These are phyloP conservation scores for Notechis scutatus DNA, from an alignment of 2,113 vertebrate genomes.

Conservation along the genomic window DNA sequence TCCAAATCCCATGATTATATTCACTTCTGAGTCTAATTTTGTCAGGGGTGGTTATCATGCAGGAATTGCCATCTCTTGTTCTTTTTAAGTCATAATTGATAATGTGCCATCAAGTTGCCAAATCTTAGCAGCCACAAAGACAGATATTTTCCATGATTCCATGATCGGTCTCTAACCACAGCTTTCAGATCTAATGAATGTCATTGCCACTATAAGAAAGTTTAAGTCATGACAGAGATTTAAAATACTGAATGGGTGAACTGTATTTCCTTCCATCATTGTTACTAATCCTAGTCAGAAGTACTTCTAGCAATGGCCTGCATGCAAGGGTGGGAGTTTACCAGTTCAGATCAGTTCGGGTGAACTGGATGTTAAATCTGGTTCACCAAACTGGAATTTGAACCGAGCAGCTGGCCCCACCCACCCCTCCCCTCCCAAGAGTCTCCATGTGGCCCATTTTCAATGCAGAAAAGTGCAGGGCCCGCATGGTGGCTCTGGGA, in stretches of 20 bases:
- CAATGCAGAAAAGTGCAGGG: too few relatives aligned
- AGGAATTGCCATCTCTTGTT: neutral
- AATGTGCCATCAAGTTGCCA: neutral
- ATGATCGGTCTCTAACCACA: neutral
- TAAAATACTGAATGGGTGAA: neutral
- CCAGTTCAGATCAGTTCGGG: too few relatives aligned
- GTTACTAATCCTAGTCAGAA: neutral
- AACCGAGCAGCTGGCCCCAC: too few relatives aligned
- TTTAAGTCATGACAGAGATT: neutral
- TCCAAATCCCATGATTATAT: neutral
- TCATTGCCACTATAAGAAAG: neutral
- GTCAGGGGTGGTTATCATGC: neutral
- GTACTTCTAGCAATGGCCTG: neutral
- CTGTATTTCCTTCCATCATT: neutral
- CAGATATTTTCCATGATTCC: neutral
- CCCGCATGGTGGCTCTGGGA: too few relatives aligned
- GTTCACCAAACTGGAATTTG: too few relatives aligned
- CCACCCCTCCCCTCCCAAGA: too few relatives aligned
- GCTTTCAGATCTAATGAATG: neutral
- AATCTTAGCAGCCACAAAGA: neutral
- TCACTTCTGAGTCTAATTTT: neutral
- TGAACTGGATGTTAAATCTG: too few relatives aligned
- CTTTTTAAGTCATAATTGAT: neutral
- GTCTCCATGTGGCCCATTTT: too few relatives aligned
- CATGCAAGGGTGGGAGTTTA: too few relatives aligned